Percentiles rank a stretch among this genome's conserved stretches.
These are phyloP conservation scores for Sesia bembeciformis DNA, from an alignment of 2,888 invertebrate genomes.

Conservation along the genomic window DNA sequence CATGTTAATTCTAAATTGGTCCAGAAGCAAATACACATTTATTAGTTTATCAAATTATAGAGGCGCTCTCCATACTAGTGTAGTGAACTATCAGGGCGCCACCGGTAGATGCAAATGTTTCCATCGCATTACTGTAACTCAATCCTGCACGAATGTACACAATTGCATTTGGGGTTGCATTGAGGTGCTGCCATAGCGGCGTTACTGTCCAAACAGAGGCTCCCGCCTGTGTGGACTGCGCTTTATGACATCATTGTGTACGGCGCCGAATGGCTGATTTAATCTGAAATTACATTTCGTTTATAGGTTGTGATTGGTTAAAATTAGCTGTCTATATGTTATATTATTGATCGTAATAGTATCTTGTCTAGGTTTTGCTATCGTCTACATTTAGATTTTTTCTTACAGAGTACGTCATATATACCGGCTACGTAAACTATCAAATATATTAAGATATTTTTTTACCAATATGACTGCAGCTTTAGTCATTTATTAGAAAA, in stretches of 20 bases:
- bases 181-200: conserved; percentile 29
- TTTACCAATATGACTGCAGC: no score
- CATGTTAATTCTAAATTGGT: no score
- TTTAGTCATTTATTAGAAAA: no score
- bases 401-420: no score
- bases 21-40: no score
- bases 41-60: no score
- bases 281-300: not conserved
- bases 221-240: conserved; percentile 34
- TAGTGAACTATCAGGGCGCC: conserved; percentile 19
- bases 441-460: no score
- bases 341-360: no score
- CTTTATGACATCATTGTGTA: conserved; percentile 24
- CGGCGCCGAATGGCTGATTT: not conserved
- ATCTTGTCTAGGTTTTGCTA: no score
- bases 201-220: conserved; percentile 60
- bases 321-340: not conserved
- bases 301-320: not conserved
- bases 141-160: conserved; percentile 68
- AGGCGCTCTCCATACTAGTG: conserved; percentile 9
- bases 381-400: no score
- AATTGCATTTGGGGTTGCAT: conserved; percentile 69
- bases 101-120: conserved; percentile 53
- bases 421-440: no score
- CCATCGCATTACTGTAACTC: conserved; percentile 62